Evolutionary conservation across 2,113 vertebrate species (phyloP).

Genomic region (Hemiscyllium ocellatum): DNA sequence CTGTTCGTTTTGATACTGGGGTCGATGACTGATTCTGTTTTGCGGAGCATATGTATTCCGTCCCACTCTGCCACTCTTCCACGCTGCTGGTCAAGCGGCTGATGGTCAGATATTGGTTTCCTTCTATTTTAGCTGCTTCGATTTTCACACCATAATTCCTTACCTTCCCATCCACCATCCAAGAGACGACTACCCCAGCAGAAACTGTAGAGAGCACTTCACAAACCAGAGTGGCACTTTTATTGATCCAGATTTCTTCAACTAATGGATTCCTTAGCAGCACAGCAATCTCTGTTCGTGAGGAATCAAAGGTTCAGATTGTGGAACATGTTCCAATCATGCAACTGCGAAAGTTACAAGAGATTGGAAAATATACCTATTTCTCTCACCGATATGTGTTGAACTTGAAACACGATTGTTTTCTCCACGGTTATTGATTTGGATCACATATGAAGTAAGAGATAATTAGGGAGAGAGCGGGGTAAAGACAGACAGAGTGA

Average conservation of each 20-base stretch:
- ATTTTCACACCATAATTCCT: neutral
- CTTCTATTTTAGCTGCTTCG: no score
- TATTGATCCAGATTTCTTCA: neutral
- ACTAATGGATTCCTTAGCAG: neutral
- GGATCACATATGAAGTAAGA: no score
- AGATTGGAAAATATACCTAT: no score
- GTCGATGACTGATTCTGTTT: neutral
- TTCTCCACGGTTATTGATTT: no score
- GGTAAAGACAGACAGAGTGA: no score
- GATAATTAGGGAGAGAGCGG: no score
- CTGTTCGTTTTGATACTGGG: neutral
- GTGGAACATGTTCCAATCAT: neutral
- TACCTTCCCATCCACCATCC: neutral
- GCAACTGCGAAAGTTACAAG: no score
- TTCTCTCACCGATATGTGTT: no score
- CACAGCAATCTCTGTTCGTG: neutral
- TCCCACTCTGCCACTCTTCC: neutral
- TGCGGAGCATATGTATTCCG: neutral
- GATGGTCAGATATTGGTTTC: neutral
- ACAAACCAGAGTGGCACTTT: neutral
- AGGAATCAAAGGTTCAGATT: neutral
- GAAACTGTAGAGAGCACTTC: neutral
- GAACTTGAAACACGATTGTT: no score
- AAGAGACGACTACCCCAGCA: neutral
- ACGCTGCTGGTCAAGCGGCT: neutral